Evolutionary conservation across 2,888 invertebrate genomes (phyloP).

Genomic region (Caenorhabditis uteleia): DNA sequence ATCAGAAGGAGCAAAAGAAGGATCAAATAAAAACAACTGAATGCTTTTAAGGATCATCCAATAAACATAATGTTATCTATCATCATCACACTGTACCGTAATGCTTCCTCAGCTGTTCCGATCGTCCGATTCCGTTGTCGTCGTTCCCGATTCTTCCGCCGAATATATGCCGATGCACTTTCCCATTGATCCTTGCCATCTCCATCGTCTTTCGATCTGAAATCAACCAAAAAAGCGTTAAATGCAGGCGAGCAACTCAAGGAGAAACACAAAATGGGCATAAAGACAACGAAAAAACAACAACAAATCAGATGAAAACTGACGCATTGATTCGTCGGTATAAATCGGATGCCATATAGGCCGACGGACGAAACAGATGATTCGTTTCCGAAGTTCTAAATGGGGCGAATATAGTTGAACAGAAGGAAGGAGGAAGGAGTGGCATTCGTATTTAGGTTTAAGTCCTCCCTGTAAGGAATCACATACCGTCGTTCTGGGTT

Average conservation of each 20-base stretch:
- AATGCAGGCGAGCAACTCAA: background rate
- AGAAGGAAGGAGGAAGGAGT: conserved; percentile 9
- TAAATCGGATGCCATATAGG: conserved; percentile 39
- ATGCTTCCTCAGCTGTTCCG: conserved; percentile 60
- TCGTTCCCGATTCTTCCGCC: conserved; percentile 65
- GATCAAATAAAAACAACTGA: background rate
- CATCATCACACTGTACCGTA: conserved; percentile 40
- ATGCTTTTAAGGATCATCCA: conserved; percentile 1
- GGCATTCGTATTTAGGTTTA: background rate
- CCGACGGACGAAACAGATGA: conserved; percentile 38
- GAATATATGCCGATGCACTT: conserved; percentile 63
- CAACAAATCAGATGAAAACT: conserved; percentile 10
- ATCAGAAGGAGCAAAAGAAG: background rate
- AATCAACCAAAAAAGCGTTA: background rate
- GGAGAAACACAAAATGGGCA: background rate
- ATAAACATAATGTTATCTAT: conserved; percentile 10
- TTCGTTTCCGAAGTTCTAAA: conserved; percentile 40
- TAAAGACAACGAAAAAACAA: conserved; percentile 12
- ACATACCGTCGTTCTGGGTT: conserved; percentile 25
- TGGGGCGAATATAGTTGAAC: too few species aligned
- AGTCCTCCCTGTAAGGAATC: background rate
- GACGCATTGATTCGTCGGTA: conserved; percentile 42
- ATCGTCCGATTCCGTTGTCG: conserved; percentile 64
- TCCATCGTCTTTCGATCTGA: background rate
- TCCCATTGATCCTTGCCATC: conserved; percentile 56